These are phyloP conservation scores for Nomada ruficornis DNA, from an alignment of 2,888 invertebrate species.

Conservation along the genomic window DNA sequence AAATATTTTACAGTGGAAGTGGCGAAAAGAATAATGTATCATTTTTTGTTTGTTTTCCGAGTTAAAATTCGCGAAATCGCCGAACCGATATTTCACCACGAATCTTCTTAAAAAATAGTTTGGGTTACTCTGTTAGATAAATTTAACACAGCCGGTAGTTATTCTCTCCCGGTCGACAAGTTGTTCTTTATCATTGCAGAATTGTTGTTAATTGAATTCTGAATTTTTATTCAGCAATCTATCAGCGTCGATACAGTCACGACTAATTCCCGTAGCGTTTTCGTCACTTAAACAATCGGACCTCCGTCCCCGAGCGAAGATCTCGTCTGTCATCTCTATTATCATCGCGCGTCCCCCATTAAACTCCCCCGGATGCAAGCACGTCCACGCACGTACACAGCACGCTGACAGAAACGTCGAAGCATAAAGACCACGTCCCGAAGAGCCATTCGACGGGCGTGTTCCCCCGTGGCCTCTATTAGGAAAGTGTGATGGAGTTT, in stretches of 20 bases:
- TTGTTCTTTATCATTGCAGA: no score
- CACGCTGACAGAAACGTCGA: conserved; percentile 57
- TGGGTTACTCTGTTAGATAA: no score
- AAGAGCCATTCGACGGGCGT: conserved; percentile 69
- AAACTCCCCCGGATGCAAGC: conserved; percentile 35
- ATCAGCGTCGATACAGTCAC: not conserved
- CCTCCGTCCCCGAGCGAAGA: conserved; percentile 34
- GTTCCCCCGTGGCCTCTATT: conserved; percentile 82
- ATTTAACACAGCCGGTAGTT: no score
- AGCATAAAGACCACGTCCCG: conserved; percentile 73
- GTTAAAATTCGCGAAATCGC: no score
- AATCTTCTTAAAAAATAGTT: no score
- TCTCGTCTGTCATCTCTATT: conserved; percentile 63
- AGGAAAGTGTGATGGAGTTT: conserved; percentile 85
- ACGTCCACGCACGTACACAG: conserved; percentile 20
- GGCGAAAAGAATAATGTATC: not conserved
- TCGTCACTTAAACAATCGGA: conserved; percentile 41
- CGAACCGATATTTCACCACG: no score
- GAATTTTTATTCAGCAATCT: not conserved
- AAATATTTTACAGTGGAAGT: not conserved
- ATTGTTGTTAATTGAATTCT: no score
- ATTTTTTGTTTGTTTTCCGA: no score
- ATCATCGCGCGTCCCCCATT: conserved; percentile 57
- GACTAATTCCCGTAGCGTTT: conserved; percentile 14
- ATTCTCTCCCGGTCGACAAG: no score